phyloP scores from a whole-genome alignment of 92 coral and sea anemone genomes.

The Galaxea fascicularis region DNA sequence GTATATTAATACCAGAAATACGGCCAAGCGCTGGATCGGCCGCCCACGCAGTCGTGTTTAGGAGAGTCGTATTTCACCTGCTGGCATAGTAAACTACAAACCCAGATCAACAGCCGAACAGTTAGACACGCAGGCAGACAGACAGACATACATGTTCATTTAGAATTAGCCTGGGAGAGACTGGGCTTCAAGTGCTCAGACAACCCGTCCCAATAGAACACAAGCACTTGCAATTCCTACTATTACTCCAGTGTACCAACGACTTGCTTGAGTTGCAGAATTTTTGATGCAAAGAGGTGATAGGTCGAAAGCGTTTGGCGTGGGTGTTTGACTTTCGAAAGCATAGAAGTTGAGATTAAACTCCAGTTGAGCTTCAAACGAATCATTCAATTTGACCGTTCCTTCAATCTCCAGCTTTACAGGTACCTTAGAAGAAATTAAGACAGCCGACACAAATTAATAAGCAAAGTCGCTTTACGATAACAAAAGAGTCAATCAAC shows the following conservation, averaged over 20 bases:
- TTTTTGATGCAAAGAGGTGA: slow-evolving; percentile 32
- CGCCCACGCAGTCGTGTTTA: too few relatives aligned
- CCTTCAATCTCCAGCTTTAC: slow-evolving; percentile 39
- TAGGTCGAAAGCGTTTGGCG: slow-evolving; percentile 14
- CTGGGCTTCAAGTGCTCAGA: too few relatives aligned
- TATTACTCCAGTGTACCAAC: slow-evolving; percentile 26
- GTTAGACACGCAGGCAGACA: too few relatives aligned
- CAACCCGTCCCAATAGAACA: background rate
- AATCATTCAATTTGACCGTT: slow-evolving; percentile 14
- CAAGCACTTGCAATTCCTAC: slow-evolving; percentile 41
- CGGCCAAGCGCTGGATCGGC: too few relatives aligned
- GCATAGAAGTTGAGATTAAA: slow-evolving; percentile 30
- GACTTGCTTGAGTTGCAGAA: slow-evolving; percentile 2
- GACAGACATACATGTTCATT: too few relatives aligned
- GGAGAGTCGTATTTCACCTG: too few relatives aligned
- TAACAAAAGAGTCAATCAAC: too few relatives aligned
- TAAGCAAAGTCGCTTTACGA: too few relatives aligned
- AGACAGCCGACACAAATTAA: background rate
- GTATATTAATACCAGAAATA: too few relatives aligned
- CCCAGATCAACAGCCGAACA: too few relatives aligned
- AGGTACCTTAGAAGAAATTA: slow-evolving; percentile 26
- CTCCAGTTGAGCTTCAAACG: slow-evolving; percentile 3
- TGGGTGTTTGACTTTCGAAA: slow-evolving; percentile 45
- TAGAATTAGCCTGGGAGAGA: too few relatives aligned
- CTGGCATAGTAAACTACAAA: too few relatives aligned